Conservation (phyloP, 2,888 invertebrate species). For the Laothoe populi region DNA sequence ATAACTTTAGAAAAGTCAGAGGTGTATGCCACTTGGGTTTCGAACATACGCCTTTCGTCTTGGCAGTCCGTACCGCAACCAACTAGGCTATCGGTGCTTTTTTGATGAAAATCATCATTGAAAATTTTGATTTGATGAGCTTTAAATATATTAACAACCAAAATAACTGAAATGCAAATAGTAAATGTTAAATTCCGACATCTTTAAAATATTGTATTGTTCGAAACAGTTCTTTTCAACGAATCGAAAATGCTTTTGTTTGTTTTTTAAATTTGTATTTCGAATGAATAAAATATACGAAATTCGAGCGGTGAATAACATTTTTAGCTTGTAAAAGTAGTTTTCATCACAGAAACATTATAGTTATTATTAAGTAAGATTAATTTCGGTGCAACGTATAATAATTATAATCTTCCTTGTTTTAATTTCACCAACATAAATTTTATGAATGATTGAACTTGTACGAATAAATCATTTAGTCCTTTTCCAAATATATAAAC, state of each 20-base stretch:
- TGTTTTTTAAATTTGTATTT: neutral
- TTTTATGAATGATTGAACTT: neutral
- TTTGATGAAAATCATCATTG: no score
- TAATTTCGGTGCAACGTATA: neutral
- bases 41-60: no score
- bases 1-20: no score
- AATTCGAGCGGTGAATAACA: neutral
- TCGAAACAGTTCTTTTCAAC: neutral
- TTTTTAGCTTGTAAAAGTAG: neutral
- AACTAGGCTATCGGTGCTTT: no score
- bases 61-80: no score
- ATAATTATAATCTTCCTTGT: neutral
- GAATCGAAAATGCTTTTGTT: neutral
- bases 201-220: neutral
- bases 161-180: no score
- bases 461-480: conserved; percentile 6
- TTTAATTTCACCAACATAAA: neutral
- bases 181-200: neutral
- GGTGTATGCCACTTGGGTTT: no score
- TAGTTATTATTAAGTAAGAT: neutral
- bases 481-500: conserved; percentile 50
- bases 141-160: no score
- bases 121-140: no score
- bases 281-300: neutral
- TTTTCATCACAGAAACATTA: neutral